Base-by-base conservation (phyloP, 2,797 vertebrate species). In the Harpagifer antarcticus region DNA sequence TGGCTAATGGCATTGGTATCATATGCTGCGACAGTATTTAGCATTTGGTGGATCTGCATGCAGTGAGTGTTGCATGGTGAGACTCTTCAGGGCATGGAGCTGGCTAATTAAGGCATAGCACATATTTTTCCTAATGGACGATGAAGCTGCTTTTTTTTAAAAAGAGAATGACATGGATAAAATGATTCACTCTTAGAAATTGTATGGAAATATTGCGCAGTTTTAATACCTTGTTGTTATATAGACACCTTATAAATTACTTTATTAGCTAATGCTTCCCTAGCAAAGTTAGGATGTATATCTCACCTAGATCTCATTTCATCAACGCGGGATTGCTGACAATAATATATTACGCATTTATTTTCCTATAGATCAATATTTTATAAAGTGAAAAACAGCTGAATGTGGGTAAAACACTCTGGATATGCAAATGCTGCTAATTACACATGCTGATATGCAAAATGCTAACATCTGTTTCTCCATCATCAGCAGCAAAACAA, bases 1-100 rank as follows among this genome's bases (percentile, higher is more conserved):
- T 96, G 95, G 96, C 96, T 99, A 98, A 98, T 97, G 97, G 96
- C 95, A 96, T 93, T 94, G 95, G 94, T 94, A 96, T 98, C 97
- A 96, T 95, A 93, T 95, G 97, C 96, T 97, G 96, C 84, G 92
- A 94, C 94, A 95, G 95, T 96, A 95, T 92, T 97, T 95, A 96
- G 96, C 92, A 96, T 96, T 96, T 96, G 95, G 95, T 95, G 93
- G 93, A 94, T 96, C 95, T 95, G 95, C 94, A 93, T 89, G 95
- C 90, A 94, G 85, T 84, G 86, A 93, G 91, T 86, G 78, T 89
- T 94, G 91, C 91, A 85, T 86, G 93, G 92, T 86, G 91, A 82
- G 89, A 91, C 92, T 95, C 95, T 94, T 94, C 86, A 83, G 89
- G 90, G 92, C 92, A 93, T 91, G 93, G 89, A 91, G 69, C 89